A percentile compares a stretch with the other conserved stretches of the same genome.
Conservation (phyloP, 1,140 invertebrate species). For the Paraescarpia echinospica region DNA sequence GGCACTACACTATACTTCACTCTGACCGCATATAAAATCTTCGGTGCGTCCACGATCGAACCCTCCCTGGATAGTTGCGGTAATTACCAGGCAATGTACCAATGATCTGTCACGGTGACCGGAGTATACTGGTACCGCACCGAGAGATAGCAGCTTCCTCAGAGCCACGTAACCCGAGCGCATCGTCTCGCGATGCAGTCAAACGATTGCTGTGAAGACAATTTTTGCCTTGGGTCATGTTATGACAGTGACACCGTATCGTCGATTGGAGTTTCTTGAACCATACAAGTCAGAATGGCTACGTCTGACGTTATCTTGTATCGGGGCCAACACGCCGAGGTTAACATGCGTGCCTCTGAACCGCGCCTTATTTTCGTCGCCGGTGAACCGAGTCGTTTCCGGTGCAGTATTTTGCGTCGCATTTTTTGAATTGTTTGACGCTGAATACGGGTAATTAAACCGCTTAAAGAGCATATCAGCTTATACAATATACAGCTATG, state of each 20-base stretch:
- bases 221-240: not conserved
- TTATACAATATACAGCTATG: not conserved
- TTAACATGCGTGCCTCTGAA: not conserved
- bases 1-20: not conserved
- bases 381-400: not conserved
- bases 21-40: too few relatives aligned
- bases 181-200: not conserved
- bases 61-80: not conserved
- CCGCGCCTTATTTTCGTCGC: not conserved
- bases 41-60: not conserved
- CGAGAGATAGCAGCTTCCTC: not conserved
- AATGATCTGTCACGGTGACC: not conserved
- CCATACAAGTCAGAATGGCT: not conserved
- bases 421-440: not conserved
- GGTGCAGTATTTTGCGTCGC: not conserved
- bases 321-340: not conserved
- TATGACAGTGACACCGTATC: not conserved
- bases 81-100: not conserved
- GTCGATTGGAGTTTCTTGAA: not conserved
- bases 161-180: not conserved
- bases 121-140: not conserved
- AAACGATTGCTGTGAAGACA: not conserved
- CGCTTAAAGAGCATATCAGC: not conserved
- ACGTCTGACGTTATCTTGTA: not conserved
- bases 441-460: not conserved